Evolutionary conservation across 2,888 invertebrate species (phyloP).

Genomic region (Baronia brevicornis): DNA sequence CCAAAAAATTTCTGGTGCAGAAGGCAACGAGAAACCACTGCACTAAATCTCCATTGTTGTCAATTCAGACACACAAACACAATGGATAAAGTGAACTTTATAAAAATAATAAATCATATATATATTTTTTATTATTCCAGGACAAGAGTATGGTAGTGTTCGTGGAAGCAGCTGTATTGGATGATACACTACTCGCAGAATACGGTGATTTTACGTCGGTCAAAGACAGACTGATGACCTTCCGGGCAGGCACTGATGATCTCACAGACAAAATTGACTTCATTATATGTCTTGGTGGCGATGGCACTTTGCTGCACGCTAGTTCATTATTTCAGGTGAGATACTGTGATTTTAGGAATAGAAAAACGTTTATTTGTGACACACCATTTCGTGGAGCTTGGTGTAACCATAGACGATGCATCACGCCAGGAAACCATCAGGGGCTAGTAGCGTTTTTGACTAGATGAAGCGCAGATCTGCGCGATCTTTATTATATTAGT

Average conservation of each 20-base stretch:
- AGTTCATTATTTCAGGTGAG: constrained; percentile 87
- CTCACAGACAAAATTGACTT: constrained; percentile 97
- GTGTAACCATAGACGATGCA: no score
- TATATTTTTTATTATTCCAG: constrained; percentile 61
- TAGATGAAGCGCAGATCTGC: no score
- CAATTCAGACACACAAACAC: no score
- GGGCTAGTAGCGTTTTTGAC: no score
- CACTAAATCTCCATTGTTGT: no score
- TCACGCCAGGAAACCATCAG: no score
- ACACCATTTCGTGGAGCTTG: not conserved
- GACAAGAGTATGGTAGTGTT: constrained; percentile 97
- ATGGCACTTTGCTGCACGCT: constrained; percentile 96
- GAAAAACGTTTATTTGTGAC: not conserved
- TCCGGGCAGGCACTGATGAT: constrained; percentile 93
- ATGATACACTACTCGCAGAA: constrained; percentile 85
- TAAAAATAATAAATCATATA: constrained; percentile 1
- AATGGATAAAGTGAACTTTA: no score
- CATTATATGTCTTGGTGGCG: constrained; percentile 96
- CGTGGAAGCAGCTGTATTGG: constrained; percentile 92
- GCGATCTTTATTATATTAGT: no score
- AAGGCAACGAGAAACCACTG: no score
- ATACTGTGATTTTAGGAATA: not conserved
- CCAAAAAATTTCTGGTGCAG: no score
- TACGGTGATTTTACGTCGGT: constrained; percentile 85
- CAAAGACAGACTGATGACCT: constrained; percentile 89